Base-by-base conservation (phyloP, 2,888 invertebrate species). In the Labia minor region DNA sequence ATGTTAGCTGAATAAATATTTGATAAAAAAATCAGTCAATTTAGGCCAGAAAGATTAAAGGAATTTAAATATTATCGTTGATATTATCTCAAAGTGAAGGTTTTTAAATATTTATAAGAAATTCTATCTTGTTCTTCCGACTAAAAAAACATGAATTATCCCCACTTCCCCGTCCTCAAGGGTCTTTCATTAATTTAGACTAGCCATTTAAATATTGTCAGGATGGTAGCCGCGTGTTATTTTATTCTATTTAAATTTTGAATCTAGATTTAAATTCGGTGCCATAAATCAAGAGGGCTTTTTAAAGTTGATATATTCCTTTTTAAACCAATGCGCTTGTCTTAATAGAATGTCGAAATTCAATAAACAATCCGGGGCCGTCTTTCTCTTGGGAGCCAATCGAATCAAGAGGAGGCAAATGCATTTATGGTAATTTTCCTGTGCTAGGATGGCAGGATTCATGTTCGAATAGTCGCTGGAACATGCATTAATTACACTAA, bases 241-340 rank as follows among this genome's bases (percentile, higher is more conserved):
- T 49, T 11, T 49, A 49, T 16, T 49, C 49, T 49, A 49, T n/a
- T 49, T 49, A 49, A 49, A 49, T 49, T 49, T 49, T 49, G 49
- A 49, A 49, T 49, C 16, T 49, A 49, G 49, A 49, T 49, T 49
- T 49, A 49, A 49, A 49, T 49, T 49, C 49, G 6, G 14, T n/a
- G 49, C 49, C n/a, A 49, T 49, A 49, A 49, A 49, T 49, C 49
- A 49, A 49, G 14, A 49, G 49, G 49, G 49, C 49, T 49, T 49
- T 49, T 49, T 49, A 49, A 49, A 49, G n/a, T 49, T 49, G 49
- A 49, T 49, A 49, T 49, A 49, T 49, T 49, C 49, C 49, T 49
- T 49, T 49, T 49, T 49, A 49, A 49, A 49, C 8, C 49, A 16
- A 49, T n/a, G 49, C n/a, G 49, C 49, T 49, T 49, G 49, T 49